Evolutionary conservation across 2,888 invertebrate genomes (phyloP), one percentile per base, ranked within the genome.

Genomic region (Neuroscelio doddi): DNA sequence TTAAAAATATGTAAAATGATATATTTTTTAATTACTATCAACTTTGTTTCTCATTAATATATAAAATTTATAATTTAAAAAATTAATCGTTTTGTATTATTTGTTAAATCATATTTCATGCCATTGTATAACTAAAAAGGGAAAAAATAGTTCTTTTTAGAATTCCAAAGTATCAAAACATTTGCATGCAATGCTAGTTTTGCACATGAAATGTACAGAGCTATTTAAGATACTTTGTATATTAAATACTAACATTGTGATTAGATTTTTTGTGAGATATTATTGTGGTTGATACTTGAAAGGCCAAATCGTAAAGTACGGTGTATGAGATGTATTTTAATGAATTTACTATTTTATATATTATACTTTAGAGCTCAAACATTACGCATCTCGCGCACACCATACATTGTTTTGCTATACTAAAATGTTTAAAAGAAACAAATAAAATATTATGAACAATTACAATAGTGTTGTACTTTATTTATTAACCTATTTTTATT

Each of bases 341-440:
- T 47, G 63, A 64, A 64, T 57, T 17, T 47, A 58, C 53, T 57
- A 64, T 64, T 64, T 64, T 64, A 52, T 64, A 64, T 57, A 64
- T 51, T 49, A 52, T 44, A 64, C 29, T 36, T 52, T 64, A 64
- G 64, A 64, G 64, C 64, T 64, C 64, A 64, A 64, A 57, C 53
- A 51, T 49, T 64, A 30, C 10, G 57, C 57, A 64, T 64, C 44
- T 64, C 44, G 64, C 64, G 64, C 64, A 64, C 64, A 58, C 14
- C 46, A 52, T 57, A 57, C 64, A 64, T 57, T 57, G 57, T 64
- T 64, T 64, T 64, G 64, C 64, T 64, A 64, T 64, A 64, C 12
- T 57, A 57, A 42, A 57, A 52, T 53, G 57, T 57, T 57, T 63
- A 45, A 51, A 41, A 51, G n/a, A 15, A 56, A 42, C 51, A 50